These are phyloP conservation scores for Itoplectis maculator DNA, from an alignment of 2,888 invertebrate genomes.

Conservation along the genomic window DNA sequence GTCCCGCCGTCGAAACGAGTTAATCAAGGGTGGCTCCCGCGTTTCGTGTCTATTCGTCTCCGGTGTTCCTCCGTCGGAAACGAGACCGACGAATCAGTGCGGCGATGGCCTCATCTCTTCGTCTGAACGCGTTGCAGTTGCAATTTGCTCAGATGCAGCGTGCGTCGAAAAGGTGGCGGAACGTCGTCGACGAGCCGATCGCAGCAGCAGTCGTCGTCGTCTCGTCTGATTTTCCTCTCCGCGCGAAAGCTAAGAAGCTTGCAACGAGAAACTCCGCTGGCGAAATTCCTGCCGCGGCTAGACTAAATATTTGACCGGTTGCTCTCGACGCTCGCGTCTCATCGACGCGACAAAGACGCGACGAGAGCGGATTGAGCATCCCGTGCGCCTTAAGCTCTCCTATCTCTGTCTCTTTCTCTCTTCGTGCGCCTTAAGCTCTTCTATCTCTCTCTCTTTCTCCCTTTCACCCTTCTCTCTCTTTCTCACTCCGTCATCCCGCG, in stretches of 20 bases:
- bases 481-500: too few relatives aligned
- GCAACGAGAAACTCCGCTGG: conserved; percentile 41
- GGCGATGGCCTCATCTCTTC: conserved; percentile 17
- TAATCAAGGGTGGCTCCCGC: conserved; percentile 61
- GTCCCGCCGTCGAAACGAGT: conserved; percentile 30
- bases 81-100: conserved; percentile 48
- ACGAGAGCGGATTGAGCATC: conserved; percentile 24
- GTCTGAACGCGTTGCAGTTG: conserved; percentile 37
- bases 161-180: conserved; percentile 8
- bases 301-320: conserved; percentile 68
- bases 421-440: too few relatives aligned
- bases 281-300: conserved; percentile 54
- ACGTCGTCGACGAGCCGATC: background rate
- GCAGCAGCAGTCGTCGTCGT: background rate
- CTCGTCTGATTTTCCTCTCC: conserved; percentile 11
- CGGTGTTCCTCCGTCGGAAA: conserved; percentile 41
- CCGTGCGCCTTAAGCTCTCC: background rate
- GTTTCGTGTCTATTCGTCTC: conserved; percentile 44
- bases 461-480: too few relatives aligned
- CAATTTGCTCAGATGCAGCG: conserved; percentile 30
- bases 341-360: conserved; percentile 51
- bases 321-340: conserved; percentile 48
- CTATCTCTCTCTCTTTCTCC: too few relatives aligned
- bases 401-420: too few relatives aligned
- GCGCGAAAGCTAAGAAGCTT: background rate